A percentile compares a stretch with the other conserved stretches of the same genome.
These are phyloP conservation scores for Thereuonema tuberculata DNA, from an alignment of 1,140 invertebrate species.

Conservation along the genomic window DNA sequence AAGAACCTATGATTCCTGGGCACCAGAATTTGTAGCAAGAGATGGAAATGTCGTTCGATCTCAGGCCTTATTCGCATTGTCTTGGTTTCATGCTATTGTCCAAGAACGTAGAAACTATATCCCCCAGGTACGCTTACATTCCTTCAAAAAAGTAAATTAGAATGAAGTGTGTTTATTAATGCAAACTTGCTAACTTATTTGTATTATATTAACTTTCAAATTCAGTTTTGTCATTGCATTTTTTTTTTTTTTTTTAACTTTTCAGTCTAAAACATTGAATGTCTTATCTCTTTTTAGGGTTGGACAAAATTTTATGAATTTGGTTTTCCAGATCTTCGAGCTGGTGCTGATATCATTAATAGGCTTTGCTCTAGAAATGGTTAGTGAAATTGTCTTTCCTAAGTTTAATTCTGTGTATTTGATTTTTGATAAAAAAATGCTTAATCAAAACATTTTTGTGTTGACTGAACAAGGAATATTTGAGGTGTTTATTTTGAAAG, in stretches of 20 bases:
- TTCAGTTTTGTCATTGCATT: too few species aligned
- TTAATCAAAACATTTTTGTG: too few species aligned
- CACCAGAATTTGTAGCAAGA: constrained; percentile 35
- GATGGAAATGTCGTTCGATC: constrained; percentile 36
- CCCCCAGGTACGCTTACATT: constrained; percentile 54
- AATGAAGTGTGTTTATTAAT: too few species aligned
- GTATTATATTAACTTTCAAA: too few species aligned
- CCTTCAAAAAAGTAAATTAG: too few species aligned
- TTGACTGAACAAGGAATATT: background rate
- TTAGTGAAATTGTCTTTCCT: too few species aligned
- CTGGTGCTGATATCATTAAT: constrained; percentile 55
- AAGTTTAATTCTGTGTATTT: too few species aligned
- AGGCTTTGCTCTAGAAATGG: constrained; percentile 37
- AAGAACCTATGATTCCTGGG: constrained; percentile 44
- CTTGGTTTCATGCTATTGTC: constrained; percentile 71
- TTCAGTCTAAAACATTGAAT: too few species aligned
- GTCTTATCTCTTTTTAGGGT: constrained; percentile 44
- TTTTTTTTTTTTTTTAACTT: too few species aligned
- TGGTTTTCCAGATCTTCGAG: constrained; percentile 63
- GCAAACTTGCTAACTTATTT: too few species aligned
- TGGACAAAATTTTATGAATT: constrained; percentile 87
- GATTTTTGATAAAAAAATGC: too few species aligned
- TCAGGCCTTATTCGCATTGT: constrained; percentile 49
- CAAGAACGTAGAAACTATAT: constrained; percentile 78
- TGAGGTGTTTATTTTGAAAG: background rate